Conservation (phyloP, 2,113 vertebrate species). For the Actenoides lindsayi region DNA sequence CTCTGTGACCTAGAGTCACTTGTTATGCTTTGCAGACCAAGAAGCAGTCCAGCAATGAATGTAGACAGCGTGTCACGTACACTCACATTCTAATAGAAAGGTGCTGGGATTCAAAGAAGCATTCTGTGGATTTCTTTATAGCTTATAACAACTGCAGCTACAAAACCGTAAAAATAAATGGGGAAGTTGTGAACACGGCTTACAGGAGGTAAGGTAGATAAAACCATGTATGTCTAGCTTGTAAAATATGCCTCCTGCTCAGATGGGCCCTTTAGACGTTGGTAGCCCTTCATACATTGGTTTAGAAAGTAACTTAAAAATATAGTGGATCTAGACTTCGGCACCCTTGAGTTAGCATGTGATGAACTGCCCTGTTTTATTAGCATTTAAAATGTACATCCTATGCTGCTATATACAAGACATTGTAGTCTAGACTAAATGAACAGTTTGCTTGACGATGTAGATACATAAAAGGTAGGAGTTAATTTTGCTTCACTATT, state of each 20-base stretch:
- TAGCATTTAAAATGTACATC: neutral
- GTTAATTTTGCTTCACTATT: neutral
- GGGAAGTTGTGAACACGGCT: neutral
- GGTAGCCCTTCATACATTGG: neutral
- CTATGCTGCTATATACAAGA: neutral
- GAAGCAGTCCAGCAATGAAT: slow-evolving; percentile 15
- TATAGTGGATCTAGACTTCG: neutral
- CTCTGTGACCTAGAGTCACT: slow-evolving; percentile 26
- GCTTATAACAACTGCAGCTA: neutral
- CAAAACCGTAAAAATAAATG: neutral
- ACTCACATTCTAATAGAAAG: slow-evolving; percentile 43
- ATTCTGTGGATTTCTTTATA: neutral
- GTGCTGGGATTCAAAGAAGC: neutral
- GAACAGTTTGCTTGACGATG: neutral
- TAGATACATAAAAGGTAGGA: neutral
- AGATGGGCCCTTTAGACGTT: neutral
- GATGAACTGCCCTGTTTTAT: neutral
- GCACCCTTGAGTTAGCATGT: neutral
- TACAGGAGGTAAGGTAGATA: neutral
- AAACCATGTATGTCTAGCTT: neutral
- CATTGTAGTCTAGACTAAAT: neutral
- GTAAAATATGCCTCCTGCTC: neutral
- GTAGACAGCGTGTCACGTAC: slow-evolving; percentile 17
- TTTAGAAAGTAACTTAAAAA: neutral
- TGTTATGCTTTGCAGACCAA: slow-evolving; percentile 26